Percentiles rank a stretch among this genome's conserved stretches.
Evolutionary conservation across 2,888 invertebrate genomes (phyloP).

Genomic region (Caenorhabditis doughertyi): DNA sequence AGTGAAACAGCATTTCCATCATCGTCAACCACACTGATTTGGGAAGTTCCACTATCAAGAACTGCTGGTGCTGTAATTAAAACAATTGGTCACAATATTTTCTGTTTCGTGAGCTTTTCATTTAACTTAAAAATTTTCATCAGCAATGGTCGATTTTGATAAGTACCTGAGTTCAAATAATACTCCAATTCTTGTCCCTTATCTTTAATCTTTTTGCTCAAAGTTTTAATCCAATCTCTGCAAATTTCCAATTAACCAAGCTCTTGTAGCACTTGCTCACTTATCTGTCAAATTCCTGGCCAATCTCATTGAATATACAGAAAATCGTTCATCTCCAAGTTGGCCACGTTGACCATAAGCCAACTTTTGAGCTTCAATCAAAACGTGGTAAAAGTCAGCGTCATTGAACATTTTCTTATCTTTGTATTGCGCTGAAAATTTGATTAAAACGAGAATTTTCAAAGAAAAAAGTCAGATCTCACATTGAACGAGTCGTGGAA

Average conservation of each 20-base stretch:
- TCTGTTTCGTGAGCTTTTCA: background rate
- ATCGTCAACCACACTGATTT: slow-evolving; percentile 88
- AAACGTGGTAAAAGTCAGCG: slow-evolving; percentile 88
- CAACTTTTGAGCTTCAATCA: slow-evolving; percentile 93
- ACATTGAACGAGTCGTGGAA: slow-evolving; percentile 83
- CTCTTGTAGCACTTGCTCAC: slow-evolving; percentile 26
- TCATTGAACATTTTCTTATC: slow-evolving; percentile 72
- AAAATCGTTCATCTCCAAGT: slow-evolving; percentile 87
- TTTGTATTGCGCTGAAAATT: slow-evolving; percentile 70
- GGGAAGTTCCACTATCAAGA: slow-evolving; percentile 90
- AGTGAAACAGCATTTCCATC: slow-evolving; percentile 94
- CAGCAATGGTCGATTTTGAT: background rate
- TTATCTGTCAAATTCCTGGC: slow-evolving; percentile 86
- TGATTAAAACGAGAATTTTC: too few relatives aligned
- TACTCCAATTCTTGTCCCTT: slow-evolving; percentile 43
- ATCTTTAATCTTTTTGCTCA: slow-evolving; percentile 34
- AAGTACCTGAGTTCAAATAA: slow-evolving; percentile 37
- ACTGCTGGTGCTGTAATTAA: slow-evolving; percentile 84
- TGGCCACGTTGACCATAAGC: slow-evolving; percentile 88
- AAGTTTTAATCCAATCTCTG: slow-evolving; percentile 6
- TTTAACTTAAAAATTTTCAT: background rate
- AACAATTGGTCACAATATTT: background rate
- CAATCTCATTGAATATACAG: slow-evolving; percentile 87
- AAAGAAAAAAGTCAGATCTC: background rate
- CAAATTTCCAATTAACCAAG: slow-evolving; percentile 4